Conservation (phyloP, 2,888 invertebrate species). For the Candidula unifasciata region DNA sequence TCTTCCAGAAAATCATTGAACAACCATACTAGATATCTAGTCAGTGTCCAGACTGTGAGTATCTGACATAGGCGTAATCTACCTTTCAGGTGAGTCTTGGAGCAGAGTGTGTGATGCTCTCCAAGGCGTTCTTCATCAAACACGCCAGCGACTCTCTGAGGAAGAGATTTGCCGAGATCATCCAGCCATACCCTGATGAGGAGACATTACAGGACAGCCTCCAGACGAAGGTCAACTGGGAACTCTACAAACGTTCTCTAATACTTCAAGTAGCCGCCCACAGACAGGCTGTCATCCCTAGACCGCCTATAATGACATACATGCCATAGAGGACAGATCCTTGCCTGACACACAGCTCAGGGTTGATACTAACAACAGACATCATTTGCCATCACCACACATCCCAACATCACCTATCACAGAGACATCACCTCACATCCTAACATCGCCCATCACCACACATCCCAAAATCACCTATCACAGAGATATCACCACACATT, state of each 20-base stretch:
- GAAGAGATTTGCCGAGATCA: constrained; percentile 64
- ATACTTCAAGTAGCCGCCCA: constrained; percentile 61
- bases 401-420: background rate
- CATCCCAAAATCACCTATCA: too few species aligned
- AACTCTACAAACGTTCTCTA: constrained; percentile 60
- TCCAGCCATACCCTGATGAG: constrained; percentile 73
- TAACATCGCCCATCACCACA: too few species aligned
- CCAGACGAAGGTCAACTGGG: constrained; percentile 75
- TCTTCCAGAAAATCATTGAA: too few species aligned
- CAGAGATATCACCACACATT: too few species aligned
- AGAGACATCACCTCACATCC: too few species aligned
- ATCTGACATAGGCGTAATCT: too few species aligned
- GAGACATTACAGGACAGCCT: constrained; percentile 73
- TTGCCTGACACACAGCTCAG: background rate
- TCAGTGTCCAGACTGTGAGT: too few species aligned
- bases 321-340: background rate
- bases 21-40: too few species aligned
- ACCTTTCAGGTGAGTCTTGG: constrained; percentile 70
- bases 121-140: constrained; percentile 74
- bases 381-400: background rate
- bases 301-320: background rate
- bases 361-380: background rate
- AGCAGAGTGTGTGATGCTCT: constrained; percentile 76
- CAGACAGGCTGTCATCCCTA: constrained; percentile 14
- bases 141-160: constrained; percentile 73